Evolutionary conservation across 2,797 vertebrate species (phyloP).

Genomic region (Phalanger gymnotis): DNA sequence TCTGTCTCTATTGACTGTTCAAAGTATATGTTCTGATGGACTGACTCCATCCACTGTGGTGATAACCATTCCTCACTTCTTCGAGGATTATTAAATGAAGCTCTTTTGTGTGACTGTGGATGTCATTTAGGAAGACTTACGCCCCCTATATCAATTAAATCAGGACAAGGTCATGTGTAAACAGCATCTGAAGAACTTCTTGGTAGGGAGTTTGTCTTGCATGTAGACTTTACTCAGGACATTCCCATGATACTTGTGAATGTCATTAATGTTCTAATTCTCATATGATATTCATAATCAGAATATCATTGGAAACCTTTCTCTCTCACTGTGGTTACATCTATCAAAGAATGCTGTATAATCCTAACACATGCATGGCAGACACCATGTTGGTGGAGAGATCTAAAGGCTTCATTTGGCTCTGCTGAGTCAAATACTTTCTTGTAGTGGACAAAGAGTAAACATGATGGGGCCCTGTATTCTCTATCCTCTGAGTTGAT

Average conservation of each 20-base stretch:
- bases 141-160: neutral
- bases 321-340: neutral
- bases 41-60: neutral
- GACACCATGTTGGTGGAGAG: neutral
- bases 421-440: neutral
- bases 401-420: neutral
- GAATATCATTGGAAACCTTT: neutral
- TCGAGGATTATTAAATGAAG: neutral
- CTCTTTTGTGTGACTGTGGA: neutral
- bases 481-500: neutral
- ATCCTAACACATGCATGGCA: neutral
- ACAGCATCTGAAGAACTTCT: neutral
- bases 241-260: neutral
- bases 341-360: neutral
- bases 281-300: neutral
- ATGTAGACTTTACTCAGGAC: neutral
- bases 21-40: neutral
- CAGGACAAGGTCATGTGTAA: neutral
- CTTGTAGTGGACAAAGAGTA: neutral
- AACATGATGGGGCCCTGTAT: neutral
- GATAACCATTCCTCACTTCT: neutral
- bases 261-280: neutral
- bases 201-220: neutral
- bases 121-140: neutral
- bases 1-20: neutral